Conservation (phyloP, 2,888 invertebrate genomes). For the Dioctria rufipes region DNA sequence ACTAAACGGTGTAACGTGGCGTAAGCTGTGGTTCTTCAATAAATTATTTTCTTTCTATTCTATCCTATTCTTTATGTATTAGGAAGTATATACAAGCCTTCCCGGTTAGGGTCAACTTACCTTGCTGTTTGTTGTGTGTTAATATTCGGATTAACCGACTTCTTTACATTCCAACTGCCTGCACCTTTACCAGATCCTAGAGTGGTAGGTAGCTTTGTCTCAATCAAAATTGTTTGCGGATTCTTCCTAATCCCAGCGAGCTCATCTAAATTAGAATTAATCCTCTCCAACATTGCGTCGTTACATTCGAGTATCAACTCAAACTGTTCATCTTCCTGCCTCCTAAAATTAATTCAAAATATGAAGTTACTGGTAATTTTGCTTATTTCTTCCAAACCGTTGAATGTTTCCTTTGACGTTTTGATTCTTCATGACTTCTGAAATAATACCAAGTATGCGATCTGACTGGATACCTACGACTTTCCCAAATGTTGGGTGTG, state of each 20-base stretch:
- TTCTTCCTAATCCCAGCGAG: constrained; percentile 76
- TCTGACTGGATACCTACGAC: constrained; percentile 78
- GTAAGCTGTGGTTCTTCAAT: no score
- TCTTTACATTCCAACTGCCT: constrained; percentile 76
- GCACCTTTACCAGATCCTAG: constrained; percentile 59
- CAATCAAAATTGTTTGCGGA: constrained; percentile 72
- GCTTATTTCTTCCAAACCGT: constrained; percentile 63
- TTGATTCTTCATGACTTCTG: constrained; percentile 74
- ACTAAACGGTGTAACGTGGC: no score
- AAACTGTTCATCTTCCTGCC: constrained; percentile 78
- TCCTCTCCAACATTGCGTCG: constrained; percentile 86
- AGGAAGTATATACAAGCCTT: no score
- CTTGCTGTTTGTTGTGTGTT: neutral
- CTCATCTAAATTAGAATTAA: constrained; percentile 82
- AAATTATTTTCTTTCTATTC: no score
- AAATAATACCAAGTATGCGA: constrained; percentile 76
- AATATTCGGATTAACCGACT: constrained; percentile 57
- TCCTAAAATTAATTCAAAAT: constrained; percentile 62
- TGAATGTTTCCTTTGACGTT: constrained; percentile 75
- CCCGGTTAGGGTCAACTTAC: neutral
- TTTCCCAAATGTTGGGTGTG: constrained; percentile 82
- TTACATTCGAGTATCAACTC: constrained; percentile 87
- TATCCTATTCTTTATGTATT: no score
- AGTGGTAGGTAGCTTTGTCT: constrained; percentile 59
- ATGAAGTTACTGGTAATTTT: neutral